Percentiles rank a stretch among this genome's conserved stretches.
Conservation (phyloP, 2,113 vertebrate species). For the Mormoops blainvillei region DNA sequence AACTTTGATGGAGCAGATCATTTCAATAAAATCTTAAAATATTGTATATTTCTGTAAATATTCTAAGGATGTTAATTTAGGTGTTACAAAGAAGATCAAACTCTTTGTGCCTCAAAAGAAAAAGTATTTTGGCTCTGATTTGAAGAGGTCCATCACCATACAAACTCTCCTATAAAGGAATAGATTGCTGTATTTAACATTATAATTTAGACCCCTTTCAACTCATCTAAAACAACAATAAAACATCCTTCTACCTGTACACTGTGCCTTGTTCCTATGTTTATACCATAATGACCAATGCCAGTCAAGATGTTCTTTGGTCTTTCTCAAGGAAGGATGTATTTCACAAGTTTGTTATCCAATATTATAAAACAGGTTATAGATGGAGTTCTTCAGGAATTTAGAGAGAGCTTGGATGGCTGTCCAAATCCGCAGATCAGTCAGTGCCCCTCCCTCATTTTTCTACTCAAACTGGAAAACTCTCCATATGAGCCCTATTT, state of each 20-base stretch:
- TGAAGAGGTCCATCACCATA: neutral
- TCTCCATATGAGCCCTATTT: conserved; percentile 40
- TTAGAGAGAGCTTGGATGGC: conserved; percentile 38
- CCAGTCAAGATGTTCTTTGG: neutral
- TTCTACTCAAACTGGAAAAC: conserved; percentile 60
- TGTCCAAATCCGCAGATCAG: conserved; percentile 57
- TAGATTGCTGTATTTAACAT: neutral
- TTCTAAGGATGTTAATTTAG: neutral
- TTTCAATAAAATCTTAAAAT: neutral
- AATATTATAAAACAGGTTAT: conserved; percentile 10
- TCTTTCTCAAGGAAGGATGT: neutral
- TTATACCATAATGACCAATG: neutral
- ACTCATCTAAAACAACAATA: neutral
- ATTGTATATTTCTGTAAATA: neutral
- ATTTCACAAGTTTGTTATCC: conserved; percentile 2
- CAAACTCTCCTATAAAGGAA: neutral
- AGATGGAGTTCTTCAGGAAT: neutral
- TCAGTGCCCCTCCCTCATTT: conserved; percentile 52
- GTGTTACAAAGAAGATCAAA: neutral
- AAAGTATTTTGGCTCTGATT: neutral
- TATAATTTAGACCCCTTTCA: neutral
- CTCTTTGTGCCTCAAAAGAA: neutral
- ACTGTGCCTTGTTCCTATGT: neutral
- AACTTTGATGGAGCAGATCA: neutral
- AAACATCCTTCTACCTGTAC: neutral